phyloP scores from a whole-genome alignment of 2,797 vertebrate species.

The Sebastes reedi region DNA sequence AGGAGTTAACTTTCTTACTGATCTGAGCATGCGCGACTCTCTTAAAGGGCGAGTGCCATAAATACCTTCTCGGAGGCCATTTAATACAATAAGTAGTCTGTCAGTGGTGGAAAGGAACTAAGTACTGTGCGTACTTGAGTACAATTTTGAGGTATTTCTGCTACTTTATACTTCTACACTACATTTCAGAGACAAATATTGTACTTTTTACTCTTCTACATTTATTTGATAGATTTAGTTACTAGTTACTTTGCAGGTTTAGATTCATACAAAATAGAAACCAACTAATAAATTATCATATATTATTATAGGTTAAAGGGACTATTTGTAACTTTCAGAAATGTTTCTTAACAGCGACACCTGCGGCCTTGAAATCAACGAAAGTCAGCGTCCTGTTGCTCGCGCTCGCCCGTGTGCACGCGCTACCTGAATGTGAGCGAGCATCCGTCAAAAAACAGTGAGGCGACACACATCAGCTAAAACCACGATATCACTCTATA shows the following conservation, averaged over 20 bases:
- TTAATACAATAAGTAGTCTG: constrained; percentile 4
- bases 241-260: background rate
- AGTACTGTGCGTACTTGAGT: background rate
- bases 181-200: background rate
- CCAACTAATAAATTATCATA: background rate
- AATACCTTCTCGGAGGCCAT: constrained; percentile 69
- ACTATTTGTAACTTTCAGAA: no score
- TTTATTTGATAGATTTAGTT: background rate
- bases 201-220: background rate
- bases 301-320: background rate
- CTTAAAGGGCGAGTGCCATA: constrained; percentile 80
- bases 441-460: no score
- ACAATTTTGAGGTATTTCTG: no score
- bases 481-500: no score
- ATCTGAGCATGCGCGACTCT: constrained; percentile 76
- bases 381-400: no score
- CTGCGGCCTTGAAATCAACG: no score
- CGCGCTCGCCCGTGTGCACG: no score
- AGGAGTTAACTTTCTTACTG: constrained; percentile 79
- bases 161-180: background rate
- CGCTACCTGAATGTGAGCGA: no score
- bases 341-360: no score
- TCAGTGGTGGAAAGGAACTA: background rate
- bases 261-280: background rate
- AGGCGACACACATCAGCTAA: no score